Conservation (phyloP, 2,888 invertebrate species). For the Magallana nippona region DNA sequence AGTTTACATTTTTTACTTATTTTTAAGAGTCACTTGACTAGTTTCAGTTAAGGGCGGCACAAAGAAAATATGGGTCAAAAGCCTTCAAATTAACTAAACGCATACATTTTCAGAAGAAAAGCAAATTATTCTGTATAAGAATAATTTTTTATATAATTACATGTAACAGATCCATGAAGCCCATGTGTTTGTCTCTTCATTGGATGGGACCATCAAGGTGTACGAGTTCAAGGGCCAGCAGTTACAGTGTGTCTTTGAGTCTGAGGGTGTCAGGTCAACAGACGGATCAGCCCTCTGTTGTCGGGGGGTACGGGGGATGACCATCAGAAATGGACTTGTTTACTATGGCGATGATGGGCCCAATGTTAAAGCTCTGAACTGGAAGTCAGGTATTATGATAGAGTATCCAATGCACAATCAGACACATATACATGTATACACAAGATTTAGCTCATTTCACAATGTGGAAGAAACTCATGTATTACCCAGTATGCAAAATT, state of each 20-base stretch:
- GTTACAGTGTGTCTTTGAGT: conserved; percentile 69
- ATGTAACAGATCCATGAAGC: conserved; percentile 64
- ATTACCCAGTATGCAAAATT: too few species aligned
- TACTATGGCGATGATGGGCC: conserved; percentile 76
- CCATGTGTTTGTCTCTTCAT: conserved; percentile 60
- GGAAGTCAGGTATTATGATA: conserved; percentile 71
- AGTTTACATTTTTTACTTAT: too few species aligned
- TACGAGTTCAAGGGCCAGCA: conserved; percentile 64
- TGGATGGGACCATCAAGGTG: conserved; percentile 72
- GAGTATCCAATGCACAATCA: too few species aligned
- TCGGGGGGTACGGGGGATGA: conserved; percentile 66
- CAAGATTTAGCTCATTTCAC: too few species aligned
- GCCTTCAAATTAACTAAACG: too few species aligned
- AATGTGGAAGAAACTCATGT: too few species aligned
- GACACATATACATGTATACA: too few species aligned
- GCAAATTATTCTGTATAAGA: too few species aligned
- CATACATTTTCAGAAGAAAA: too few species aligned
- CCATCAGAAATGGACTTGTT: conserved; percentile 56
- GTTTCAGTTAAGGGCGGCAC: too few species aligned
- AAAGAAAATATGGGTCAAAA: too few species aligned
- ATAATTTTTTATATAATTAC: background rate
- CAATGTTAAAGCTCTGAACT: conserved; percentile 73
- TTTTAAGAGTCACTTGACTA: too few species aligned
- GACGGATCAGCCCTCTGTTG: conserved; percentile 55
- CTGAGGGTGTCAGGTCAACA: conserved; percentile 65